Evolutionary conservation across 2,113 vertebrate genomes (phyloP).

Genomic region (Megaptera novaeangliae): DNA sequence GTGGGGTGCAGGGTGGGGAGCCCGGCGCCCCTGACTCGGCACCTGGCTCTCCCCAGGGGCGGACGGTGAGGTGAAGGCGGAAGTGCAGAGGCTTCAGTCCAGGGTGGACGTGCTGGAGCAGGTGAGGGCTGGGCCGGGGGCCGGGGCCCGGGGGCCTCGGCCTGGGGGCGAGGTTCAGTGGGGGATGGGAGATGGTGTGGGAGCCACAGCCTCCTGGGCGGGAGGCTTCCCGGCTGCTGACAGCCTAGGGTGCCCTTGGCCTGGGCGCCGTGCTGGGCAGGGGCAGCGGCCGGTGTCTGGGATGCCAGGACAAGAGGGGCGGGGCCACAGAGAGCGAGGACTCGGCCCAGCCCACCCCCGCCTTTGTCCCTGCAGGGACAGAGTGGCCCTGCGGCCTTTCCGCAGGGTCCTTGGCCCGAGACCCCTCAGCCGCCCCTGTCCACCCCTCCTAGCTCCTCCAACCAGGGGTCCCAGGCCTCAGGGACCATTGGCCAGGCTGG

Average conservation of each 20-base stretch:
- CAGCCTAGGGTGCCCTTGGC: neutral
- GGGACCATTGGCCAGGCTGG: fast-evolving
- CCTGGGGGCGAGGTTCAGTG: fast-evolving
- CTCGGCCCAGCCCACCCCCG: neutral
- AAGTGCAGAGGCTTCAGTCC: constrained; percentile 84
- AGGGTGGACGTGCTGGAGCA: constrained; percentile 90
- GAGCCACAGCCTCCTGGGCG: too few relatives aligned
- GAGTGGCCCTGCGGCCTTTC: neutral
- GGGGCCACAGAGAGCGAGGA: neutral
- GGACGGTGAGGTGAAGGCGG: constrained; percentile 81
- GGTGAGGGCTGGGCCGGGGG: constrained; percentile 68
- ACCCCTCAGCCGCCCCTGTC: neutral
- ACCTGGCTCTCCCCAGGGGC: constrained; percentile 33
- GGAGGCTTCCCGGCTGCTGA: neutral
- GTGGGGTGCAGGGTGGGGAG: neutral
- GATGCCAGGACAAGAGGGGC: neutral
- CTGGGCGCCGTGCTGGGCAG: fast-evolving
- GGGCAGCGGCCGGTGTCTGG: neutral
- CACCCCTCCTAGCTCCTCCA: too few relatives aligned
- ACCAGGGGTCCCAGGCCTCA: neutral
- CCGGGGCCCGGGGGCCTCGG: neutral
- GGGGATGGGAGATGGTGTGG: too few relatives aligned
- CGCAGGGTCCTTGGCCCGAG: neutral
- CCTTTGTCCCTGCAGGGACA: neutral
- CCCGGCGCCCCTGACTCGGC: neutral